phyloP scores from a whole-genome alignment of 1,140 invertebrate species.

The Parapsyche elsis region DNA sequence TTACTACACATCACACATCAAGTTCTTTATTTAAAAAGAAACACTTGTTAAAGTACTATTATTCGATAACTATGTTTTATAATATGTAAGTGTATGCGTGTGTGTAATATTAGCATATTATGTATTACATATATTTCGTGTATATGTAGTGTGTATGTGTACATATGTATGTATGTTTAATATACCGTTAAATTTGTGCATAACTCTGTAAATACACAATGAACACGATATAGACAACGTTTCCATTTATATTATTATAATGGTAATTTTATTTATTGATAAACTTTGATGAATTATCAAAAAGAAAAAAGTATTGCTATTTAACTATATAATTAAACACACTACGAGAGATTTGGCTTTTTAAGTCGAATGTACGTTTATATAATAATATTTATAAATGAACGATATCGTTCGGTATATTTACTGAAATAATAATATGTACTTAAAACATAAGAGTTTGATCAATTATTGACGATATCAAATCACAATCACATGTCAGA shows the following conservation, averaged over 20 bases:
- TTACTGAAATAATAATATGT: too few species aligned
- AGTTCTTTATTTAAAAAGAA: conserved; percentile 45
- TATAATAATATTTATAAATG: neutral
- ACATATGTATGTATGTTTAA: neutral
- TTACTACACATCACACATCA: conserved; percentile 49
- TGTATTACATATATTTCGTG: neutral
- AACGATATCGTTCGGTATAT: too few species aligned
- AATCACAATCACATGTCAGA: neutral
- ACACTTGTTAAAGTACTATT: conserved; percentile 42
- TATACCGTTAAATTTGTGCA: neutral
- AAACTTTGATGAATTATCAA: too few species aligned
- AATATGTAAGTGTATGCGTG: neutral
- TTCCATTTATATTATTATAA: neutral
- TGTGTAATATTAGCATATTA: conserved; percentile 10
- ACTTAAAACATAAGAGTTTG: neutral
- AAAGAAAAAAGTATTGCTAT: neutral
- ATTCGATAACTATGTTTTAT: neutral
- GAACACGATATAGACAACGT: neutral
- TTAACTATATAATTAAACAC: neutral
- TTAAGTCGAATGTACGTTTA: neutral
- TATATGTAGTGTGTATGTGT: neutral
- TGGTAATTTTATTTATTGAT: too few species aligned
- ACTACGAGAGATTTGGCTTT: neutral
- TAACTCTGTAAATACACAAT: neutral
- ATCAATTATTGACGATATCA: conserved; percentile 14